These are phyloP conservation scores for Oncorhynchus nerka DNA, from an alignment of 2,113 vertebrate genomes.

Conservation along the genomic window DNA sequence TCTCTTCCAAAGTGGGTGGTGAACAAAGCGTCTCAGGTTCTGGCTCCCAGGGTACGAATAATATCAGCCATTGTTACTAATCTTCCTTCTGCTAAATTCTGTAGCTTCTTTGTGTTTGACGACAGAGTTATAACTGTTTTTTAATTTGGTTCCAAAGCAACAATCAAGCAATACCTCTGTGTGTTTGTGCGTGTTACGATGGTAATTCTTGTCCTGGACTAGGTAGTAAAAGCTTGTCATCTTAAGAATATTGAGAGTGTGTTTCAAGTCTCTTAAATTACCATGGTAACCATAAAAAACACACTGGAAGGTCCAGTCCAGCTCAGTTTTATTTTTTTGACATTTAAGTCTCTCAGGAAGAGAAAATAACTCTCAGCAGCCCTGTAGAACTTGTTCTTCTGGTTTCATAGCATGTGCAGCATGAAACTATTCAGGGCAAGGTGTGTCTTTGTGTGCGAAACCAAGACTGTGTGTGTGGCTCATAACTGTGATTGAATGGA, in stretches of 20 bases:
- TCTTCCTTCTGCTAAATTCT: background rate
- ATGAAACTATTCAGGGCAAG: slow-evolving; percentile 37
- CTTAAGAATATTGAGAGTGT: slow-evolving; percentile 13
- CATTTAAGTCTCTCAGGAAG: slow-evolving; percentile 38
- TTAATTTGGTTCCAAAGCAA: background rate
- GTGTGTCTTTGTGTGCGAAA: slow-evolving; percentile 18
- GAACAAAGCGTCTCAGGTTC: slow-evolving; percentile 74
- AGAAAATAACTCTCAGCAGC: slow-evolving; percentile 1
- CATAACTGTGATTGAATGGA: background rate
- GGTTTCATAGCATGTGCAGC: slow-evolving; percentile 44
- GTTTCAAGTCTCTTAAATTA: slow-evolving; percentile 52
- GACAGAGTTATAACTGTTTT: background rate
- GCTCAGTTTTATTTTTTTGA: slow-evolving; percentile 30
- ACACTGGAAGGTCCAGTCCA: slow-evolving; percentile 23
- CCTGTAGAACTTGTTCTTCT: slow-evolving; percentile 62
- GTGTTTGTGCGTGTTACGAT: too few relatives aligned
- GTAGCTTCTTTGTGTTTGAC: background rate
- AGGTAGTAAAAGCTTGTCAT: background rate
- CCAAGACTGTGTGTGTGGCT: slow-evolving; percentile 11
- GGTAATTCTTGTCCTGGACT: too few relatives aligned
- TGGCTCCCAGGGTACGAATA: slow-evolving; percentile 72
- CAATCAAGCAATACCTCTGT: too few relatives aligned
- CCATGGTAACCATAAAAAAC: slow-evolving; percentile 67
- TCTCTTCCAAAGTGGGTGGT: slow-evolving; percentile 81
- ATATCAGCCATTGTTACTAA: background rate